Percentiles rank a stretch among this genome's conserved stretches.
Conservation (phyloP, 2,888 invertebrate genomes). For the Aspidapion aeneum region DNA sequence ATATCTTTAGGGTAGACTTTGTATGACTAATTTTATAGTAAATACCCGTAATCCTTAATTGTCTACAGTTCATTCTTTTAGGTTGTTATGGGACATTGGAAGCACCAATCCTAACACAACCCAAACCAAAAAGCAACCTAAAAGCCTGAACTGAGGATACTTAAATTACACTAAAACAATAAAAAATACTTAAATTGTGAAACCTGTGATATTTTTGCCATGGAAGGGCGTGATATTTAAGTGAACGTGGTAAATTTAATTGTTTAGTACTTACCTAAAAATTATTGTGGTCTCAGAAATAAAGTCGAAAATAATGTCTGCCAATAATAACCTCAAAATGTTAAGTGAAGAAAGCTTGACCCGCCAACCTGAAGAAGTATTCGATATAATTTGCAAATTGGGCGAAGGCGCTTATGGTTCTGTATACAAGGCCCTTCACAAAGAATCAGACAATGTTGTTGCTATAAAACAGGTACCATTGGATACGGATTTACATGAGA, state of each 20-base stretch:
- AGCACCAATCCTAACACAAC: neutral
- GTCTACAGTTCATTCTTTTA: slow-evolving; percentile 25
- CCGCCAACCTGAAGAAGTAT: slow-evolving; percentile 97
- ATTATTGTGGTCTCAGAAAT: too few relatives aligned
- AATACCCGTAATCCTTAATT: too few relatives aligned
- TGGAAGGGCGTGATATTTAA: too few relatives aligned
- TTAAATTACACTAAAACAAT: too few relatives aligned
- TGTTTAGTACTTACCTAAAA: too few relatives aligned
- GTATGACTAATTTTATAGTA: too few relatives aligned
- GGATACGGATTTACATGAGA: slow-evolving; percentile 98
- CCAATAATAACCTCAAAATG: slow-evolving; percentile 69
- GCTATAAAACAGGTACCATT: slow-evolving; percentile 99
- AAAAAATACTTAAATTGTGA: too few relatives aligned
- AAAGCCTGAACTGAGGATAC: slow-evolving; percentile 18
- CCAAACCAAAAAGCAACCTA: slow-evolving; percentile 14
- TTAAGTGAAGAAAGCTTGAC: slow-evolving; percentile 96
- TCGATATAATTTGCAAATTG: slow-evolving; percentile 97
- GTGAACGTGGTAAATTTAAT: too few relatives aligned
- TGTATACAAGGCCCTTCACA: slow-evolving; percentile 97
- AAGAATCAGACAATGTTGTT: slow-evolving; percentile 92
- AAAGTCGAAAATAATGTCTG: slow-evolving; percentile 27
- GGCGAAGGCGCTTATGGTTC: slow-evolving; percentile 98
- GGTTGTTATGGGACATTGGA: slow-evolving; percentile 16
- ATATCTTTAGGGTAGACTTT: too few relatives aligned
- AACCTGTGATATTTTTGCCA: too few relatives aligned